A percentile compares a stretch with the other conserved stretches of the same genome.
These are phyloP conservation scores for Knipowitschia caucasica DNA, from an alignment of 2,797 vertebrate genomes.

Conservation along the genomic window DNA sequence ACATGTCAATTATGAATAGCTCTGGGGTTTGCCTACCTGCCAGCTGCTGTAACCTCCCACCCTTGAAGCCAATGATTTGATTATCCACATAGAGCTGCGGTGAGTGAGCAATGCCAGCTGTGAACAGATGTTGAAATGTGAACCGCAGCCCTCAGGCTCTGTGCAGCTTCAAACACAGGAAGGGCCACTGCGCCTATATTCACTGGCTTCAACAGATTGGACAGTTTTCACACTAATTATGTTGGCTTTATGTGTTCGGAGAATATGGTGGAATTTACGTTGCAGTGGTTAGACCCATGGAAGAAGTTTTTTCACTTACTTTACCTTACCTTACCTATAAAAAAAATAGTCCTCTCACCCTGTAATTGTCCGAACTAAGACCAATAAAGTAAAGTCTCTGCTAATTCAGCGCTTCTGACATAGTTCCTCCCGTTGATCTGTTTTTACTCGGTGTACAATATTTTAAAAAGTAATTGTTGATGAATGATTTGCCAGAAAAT, in stretches of 20 bases:
- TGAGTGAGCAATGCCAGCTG: slow-evolving; percentile 37
- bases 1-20: slow-evolving; percentile 54
- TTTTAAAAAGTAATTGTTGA: no score
- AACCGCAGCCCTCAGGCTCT: slow-evolving; percentile 41
- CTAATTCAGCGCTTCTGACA: no score
- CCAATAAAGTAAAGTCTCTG: no score
- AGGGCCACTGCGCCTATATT: slow-evolving; percentile 18
- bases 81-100: slow-evolving; percentile 55
- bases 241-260: not conserved
- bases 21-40: slow-evolving; percentile 48
- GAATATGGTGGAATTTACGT: no score
- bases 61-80: slow-evolving; percentile 59
- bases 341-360: no score
- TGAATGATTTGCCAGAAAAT: no score
- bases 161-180: slow-evolving; percentile 23
- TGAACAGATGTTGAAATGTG: slow-evolving; percentile 67
- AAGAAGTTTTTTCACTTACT: no score
- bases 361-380: no score
- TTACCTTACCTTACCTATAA: no score
- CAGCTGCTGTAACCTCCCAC: slow-evolving; percentile 61
- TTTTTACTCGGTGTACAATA: no score
- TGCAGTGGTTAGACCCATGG: no score
- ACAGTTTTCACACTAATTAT: not conserved
- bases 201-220: slow-evolving; percentile 15
- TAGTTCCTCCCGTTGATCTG: no score